Evolutionary conservation across 2,797 vertebrate species (phyloP).

Genomic region (Myiotriccus ornatus): DNA sequence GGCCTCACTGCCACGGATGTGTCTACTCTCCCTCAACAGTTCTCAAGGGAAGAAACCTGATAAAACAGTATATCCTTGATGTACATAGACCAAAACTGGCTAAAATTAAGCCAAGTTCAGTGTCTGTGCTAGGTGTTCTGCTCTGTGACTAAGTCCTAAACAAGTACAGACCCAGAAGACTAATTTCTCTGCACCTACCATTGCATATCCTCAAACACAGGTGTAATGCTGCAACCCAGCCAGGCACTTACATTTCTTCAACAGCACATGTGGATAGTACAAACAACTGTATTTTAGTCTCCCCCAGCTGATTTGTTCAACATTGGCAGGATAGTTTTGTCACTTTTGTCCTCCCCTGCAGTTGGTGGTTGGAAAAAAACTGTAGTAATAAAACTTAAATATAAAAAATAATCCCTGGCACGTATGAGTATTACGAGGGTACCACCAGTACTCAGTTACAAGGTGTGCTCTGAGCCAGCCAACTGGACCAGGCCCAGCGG

Average conservation of each 20-base stretch:
- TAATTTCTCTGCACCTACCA: neutral
- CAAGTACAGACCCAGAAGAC: neutral
- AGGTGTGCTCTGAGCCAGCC: neutral
- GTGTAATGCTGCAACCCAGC: neutral
- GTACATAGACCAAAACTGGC: neutral
- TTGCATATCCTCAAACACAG: neutral
- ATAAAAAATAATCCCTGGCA: neutral
- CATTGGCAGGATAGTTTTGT: neutral
- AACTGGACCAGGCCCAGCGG: neutral
- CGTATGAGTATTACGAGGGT: fast-evolving
- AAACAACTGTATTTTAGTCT: neutral
- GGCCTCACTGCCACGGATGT: fast-evolving
- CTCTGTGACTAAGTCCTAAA: neutral
- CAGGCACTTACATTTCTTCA: neutral
- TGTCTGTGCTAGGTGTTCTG: neutral
- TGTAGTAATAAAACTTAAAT: neutral
- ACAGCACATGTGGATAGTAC: fast-evolving
- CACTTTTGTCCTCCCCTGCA: neutral
- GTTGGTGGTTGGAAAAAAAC: neutral
- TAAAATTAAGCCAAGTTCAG: neutral
- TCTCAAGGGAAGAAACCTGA: neutral
- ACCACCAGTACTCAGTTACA: fast-evolving
- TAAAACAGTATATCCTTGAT: neutral
- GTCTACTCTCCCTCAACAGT: neutral
- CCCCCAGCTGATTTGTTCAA: neutral